These are phyloP conservation scores for Anoplopoma fimbria DNA, from an alignment of 2,113 vertebrate genomes.

Conservation along the genomic window DNA sequence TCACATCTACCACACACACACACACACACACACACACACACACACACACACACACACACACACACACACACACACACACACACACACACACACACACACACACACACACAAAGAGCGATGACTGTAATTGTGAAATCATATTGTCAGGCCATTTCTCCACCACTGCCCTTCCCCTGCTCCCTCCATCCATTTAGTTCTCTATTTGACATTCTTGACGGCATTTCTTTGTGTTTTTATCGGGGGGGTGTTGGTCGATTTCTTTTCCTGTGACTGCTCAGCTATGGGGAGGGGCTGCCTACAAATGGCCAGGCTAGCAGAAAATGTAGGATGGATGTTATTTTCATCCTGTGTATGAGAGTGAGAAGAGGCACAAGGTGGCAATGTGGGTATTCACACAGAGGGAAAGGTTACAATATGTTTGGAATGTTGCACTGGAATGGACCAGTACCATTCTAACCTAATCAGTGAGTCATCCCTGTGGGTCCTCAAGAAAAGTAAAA, in stretches of 20 bases:
- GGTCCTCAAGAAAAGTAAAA: not conserved
- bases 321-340: constrained; percentile 4
- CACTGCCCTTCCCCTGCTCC: not conserved
- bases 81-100: not conserved
- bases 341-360: not conserved
- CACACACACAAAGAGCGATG: not conserved
- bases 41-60: no score
- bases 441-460: not conserved
- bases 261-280: constrained; percentile 34
- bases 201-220: constrained; percentile 34
- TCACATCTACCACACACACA: not conserved
- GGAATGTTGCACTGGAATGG: constrained; percentile 2
- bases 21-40: not conserved
- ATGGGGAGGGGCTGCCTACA: constrained; percentile 24
- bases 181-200: constrained; percentile 22
- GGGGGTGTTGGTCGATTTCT: constrained; percentile 20
- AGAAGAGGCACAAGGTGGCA: constrained; percentile 12
- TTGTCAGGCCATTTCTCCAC: constrained; percentile 35
- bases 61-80: no score
- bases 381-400: constrained; percentile 3
- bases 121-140: constrained; percentile 45
- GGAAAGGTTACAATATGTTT: not conserved
- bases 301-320: constrained; percentile 24
- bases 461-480: not conserved
- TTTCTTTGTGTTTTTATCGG: constrained; percentile 16